These are phyloP conservation scores for Anneissia japonica DNA, from an alignment of 35 echinoderm and acorn worm genomes.

Conservation along the genomic window DNA sequence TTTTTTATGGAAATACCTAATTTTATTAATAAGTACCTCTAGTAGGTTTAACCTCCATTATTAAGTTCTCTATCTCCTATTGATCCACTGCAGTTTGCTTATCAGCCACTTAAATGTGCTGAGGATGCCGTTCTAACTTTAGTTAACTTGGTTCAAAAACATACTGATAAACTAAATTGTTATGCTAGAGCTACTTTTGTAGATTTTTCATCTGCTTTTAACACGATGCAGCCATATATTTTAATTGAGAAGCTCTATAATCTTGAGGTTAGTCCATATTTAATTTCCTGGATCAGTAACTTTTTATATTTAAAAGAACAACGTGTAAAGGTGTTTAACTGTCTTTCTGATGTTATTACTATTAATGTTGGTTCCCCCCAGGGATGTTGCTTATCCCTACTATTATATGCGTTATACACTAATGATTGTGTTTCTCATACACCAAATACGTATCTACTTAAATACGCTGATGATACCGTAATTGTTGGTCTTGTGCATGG, in stretches of 20 bases:
- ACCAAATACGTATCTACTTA: too few relatives aligned
- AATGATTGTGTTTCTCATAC: conserved; percentile 15
- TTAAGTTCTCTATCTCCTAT: conserved; percentile 1
- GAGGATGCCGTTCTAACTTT: not conserved
- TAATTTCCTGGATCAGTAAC: too few relatives aligned
- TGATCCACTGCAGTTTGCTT: conserved; percentile 15
- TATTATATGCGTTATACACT: not conserved
- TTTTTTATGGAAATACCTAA: too few relatives aligned
- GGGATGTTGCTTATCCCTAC: not conserved
- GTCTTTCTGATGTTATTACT: conserved; percentile 3
- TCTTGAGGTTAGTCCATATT: too few relatives aligned
- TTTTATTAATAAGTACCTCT: too few relatives aligned
- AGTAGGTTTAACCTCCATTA: too few relatives aligned
- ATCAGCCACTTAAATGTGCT: not conserved
- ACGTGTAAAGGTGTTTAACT: too few relatives aligned
- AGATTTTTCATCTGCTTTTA: conserved; percentile 19
- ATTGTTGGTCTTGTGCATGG: too few relatives aligned
- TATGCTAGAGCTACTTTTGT: conserved; percentile 9
- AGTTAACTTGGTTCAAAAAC: not conserved
- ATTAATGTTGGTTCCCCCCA: conserved; percentile 3
- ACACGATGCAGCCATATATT: conserved; percentile 3
- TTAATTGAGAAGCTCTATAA: conserved; percentile 21
- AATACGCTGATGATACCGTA: too few relatives aligned
- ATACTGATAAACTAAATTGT: not conserved
- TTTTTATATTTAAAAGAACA: too few relatives aligned